Evolutionary conservation across 2,888 invertebrate species (phyloP).

Genomic region (Trypoxylon attenuatum): DNA sequence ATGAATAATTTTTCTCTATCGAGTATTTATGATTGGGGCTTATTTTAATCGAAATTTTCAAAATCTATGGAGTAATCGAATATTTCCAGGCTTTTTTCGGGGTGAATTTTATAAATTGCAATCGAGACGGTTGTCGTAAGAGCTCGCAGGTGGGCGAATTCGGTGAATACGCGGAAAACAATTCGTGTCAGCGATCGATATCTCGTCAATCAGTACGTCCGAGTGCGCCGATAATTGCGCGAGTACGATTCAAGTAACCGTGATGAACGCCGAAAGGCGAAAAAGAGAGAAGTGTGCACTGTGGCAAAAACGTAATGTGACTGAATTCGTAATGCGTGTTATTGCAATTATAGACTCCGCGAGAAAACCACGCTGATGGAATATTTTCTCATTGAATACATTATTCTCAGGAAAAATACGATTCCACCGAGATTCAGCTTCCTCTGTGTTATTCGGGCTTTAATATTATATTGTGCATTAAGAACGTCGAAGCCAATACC

Average conservation of each 20-base stretch:
- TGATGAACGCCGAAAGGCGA: conserved; percentile 3
- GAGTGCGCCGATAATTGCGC: conserved; percentile 37
- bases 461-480: too few relatives aligned
- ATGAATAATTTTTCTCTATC: too few relatives aligned
- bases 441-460: too few relatives aligned
- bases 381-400: neutral
- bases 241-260: conserved; percentile 24
- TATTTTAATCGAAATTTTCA: too few relatives aligned
- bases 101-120: too few relatives aligned
- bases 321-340: neutral
- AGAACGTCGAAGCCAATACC: too few relatives aligned
- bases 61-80: too few relatives aligned
- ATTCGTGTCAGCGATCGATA: conserved; percentile 35
- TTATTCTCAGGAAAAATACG: neutral
- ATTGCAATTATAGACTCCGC: neutral
- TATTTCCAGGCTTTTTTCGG: too few relatives aligned
- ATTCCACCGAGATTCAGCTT: too few relatives aligned
- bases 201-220: conserved; percentile 14
- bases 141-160: neutral
- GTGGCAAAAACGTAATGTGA: neutral
- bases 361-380: neutral
- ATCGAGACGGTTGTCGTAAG: too few relatives aligned
- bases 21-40: too few relatives aligned
- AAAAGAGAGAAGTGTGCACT: neutral
- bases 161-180: conserved; percentile 5